These are phyloP conservation scores for Drosophila equinoxialis DNA, from an alignment of 1,140 invertebrate genomes.

Conservation along the genomic window DNA sequence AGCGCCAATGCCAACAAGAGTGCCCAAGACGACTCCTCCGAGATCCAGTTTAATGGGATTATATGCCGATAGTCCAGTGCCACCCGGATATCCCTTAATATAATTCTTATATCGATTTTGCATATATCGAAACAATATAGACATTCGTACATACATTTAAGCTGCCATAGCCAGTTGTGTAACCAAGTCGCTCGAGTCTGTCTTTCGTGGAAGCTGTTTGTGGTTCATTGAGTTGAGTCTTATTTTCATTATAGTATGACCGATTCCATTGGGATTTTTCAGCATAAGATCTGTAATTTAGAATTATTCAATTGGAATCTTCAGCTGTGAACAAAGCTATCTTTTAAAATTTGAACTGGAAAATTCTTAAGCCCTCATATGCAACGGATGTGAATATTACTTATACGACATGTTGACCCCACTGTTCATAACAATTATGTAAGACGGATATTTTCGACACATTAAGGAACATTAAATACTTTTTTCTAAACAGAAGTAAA, in stretches of 20 bases:
- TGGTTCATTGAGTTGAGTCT: conserved; percentile 59
- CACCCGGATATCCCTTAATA: conserved; percentile 74
- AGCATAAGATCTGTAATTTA: conserved; percentile 43
- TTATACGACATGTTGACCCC: no score
- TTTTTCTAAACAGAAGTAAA: not conserved
- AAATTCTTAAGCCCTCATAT: no score
- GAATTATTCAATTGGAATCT: no score
- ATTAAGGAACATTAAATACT: no score
- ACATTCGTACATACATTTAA: conserved; percentile 60
- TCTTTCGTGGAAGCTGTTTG: conserved; percentile 71
- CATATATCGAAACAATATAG: not conserved
- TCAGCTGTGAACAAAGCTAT: no score
- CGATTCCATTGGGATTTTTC: conserved; percentile 69
- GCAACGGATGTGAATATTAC: no score
- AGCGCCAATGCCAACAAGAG: conserved; percentile 90
- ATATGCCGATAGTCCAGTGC: conserved; percentile 85
- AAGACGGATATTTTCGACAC: no score
- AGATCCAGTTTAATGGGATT: conserved; percentile 91
- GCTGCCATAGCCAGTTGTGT: conserved; percentile 77
- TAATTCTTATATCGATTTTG: not conserved
- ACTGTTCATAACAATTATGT: no score
- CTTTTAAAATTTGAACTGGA: no score
- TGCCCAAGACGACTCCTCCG: conserved; percentile 90
- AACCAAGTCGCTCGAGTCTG: conserved; percentile 75
- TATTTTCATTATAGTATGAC: conserved; percentile 67